phyloP scores from a whole-genome alignment of 2,888 invertebrate species.

The Dolomedes plantarius region DNA sequence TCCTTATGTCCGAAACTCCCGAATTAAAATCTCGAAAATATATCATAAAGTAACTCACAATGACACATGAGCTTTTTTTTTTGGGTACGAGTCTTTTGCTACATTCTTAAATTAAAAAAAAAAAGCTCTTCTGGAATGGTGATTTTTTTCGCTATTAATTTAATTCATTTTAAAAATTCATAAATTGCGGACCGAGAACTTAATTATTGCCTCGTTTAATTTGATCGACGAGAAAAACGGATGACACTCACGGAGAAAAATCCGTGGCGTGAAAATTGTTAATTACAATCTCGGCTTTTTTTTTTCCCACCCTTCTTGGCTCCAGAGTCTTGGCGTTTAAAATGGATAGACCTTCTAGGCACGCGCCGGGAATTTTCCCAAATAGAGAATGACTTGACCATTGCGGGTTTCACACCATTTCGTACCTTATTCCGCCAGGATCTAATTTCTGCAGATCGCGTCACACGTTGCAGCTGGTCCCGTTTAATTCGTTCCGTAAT shows the following conservation, averaged over 20 bases:
- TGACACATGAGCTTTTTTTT: neutral
- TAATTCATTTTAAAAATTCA: neutral
- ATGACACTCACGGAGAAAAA: neutral
- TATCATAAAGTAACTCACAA: neutral
- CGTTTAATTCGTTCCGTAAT: no score
- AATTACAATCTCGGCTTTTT: neutral
- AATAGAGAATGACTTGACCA: no score
- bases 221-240: neutral
- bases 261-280: neutral
- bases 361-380: no score
- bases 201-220: neutral
- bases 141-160: neutral
- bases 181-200: neutral
- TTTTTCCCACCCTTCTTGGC: no score
- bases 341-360: no score
- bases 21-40: neutral
- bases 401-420: no score
- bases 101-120: neutral
- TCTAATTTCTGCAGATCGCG: no score
- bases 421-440: no score
- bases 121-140: neutral
- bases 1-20: neutral
- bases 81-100: no score
- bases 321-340: no score
- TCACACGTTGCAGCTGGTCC: no score